Evolutionary conservation across 2,113 vertebrate species (phyloP), one percentile per base, ranked within the genome.

Genomic region (Carollia perspicillata): DNA sequence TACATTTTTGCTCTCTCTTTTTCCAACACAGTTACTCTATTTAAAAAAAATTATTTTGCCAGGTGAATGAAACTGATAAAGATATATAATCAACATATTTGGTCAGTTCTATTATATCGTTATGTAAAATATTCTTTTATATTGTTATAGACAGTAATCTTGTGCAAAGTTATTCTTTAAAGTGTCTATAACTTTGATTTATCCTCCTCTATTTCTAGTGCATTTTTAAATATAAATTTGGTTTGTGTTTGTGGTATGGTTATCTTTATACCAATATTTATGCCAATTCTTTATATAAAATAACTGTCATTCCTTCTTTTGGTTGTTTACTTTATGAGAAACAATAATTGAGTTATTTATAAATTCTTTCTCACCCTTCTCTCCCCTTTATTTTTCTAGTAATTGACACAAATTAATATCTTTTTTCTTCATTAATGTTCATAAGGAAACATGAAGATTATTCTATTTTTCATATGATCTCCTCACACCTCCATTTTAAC

Each of bases 121-220:
- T 60, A 20, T 1, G 2, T 47, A 47, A 58, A 22, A 37, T 53
- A 17, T 47, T 40, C 17, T 49, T 33, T 40, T 20, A 6, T 1
- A 47, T 30, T 60, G 11, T 37, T 60, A 20, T 0, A 1, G 33
- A 78, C 33, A 69, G 26, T 14, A 53, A 23, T 22, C 47, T 35
- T 23, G 1, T 16, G 8, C 30, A 58, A 0, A 33, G 22, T 37
- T 49, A 18, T 65, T 77, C 14, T 53, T 30, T 60, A 49, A 71
- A 33, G 0, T 0, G 22, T 23, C 8, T 58, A 1, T 16, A 5
- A 2, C 40, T 30, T 35, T 33, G 33, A 23, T 18, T 4, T 6
- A 23, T 14, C 17, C 71, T 12, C 35, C 28, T 78, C 26, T 47
- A 42, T 40, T 35, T 68, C 30, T 30, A 26, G 33, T 8, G 6